Evolutionary conservation across 1,140 invertebrate species (phyloP).

Genomic region (Drosophila kurseongensis): DNA sequence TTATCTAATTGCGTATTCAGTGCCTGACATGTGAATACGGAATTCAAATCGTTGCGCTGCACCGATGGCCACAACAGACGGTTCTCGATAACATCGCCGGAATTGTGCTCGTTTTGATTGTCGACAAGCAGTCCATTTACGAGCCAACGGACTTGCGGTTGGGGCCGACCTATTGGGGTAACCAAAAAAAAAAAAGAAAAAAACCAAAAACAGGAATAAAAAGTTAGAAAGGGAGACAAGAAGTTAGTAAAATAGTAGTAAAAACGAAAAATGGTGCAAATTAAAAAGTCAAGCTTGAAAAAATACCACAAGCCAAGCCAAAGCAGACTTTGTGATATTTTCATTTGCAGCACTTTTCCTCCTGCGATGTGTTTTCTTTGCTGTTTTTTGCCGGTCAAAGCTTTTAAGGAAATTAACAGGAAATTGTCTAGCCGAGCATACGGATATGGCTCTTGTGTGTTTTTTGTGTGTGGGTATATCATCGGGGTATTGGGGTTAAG

Average conservation of each 20-base stretch:
- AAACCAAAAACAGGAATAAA: background rate
- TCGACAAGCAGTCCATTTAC: slow-evolving; percentile 91
- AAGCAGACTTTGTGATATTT: slow-evolving; percentile 79
- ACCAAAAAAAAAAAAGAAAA: slow-evolving; percentile 8
- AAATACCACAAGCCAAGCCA: slow-evolving; percentile 46
- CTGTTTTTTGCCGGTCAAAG: slow-evolving; percentile 64
- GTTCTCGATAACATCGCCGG: slow-evolving; percentile 94
- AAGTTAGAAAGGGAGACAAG: slow-evolving; percentile 4
- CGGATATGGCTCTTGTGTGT: slow-evolving; percentile 63
- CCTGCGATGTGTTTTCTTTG: slow-evolving; percentile 19
- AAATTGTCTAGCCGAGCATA: slow-evolving; percentile 79
- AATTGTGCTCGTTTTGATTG: slow-evolving; percentile 92
- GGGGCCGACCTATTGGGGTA: slow-evolving; percentile 86
- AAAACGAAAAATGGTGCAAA: slow-evolving; percentile 67
- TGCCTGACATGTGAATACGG: slow-evolving; percentile 93
- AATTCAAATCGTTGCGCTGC: slow-evolving; percentile 91
- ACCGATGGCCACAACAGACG: slow-evolving; percentile 90
- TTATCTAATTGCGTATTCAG: slow-evolving; percentile 92
- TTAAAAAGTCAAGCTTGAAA: slow-evolving; percentile 78
- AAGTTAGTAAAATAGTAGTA: slow-evolving; percentile 25
- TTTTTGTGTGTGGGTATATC: slow-evolving; percentile 9
- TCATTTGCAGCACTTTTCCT: slow-evolving; percentile 59
- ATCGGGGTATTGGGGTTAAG: slow-evolving; percentile 55
- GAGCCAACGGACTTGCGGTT: slow-evolving; percentile 89
- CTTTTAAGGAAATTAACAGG: slow-evolving; percentile 84